Evolutionary conservation across 2,888 invertebrate genomes (phyloP).

Genomic region (Eugnorisma glareosa): DNA sequence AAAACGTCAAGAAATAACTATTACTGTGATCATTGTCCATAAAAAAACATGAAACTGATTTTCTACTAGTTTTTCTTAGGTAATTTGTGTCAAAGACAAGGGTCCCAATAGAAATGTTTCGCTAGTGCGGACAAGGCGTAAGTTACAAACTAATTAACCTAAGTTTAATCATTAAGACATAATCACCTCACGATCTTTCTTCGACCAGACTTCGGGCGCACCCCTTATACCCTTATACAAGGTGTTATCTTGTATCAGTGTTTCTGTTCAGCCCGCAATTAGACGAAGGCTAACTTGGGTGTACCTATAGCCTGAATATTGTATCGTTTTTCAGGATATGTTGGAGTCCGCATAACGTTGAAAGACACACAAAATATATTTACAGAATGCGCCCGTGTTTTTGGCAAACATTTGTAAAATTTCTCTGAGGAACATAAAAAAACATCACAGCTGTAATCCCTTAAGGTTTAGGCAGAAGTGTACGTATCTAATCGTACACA

Average conservation of each 20-base stretch:
- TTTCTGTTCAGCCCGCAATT: constrained; percentile 22
- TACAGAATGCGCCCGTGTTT: neutral
- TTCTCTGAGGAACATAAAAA: too few relatives aligned
- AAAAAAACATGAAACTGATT: neutral
- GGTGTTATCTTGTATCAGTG: constrained; percentile 36
- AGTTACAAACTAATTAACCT: constrained; percentile 38
- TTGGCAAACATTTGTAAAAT: neutral
- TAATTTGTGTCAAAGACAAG: neutral
- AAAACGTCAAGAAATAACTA: neutral
- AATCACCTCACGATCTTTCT: constrained; percentile 47
- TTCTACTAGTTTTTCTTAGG: neutral
- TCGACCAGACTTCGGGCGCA: constrained; percentile 19
- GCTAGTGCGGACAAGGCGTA: constrained; percentile 13
- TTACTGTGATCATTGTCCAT: neutral
- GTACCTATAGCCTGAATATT: neutral
- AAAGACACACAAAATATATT: neutral
- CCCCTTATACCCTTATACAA: constrained; percentile 29
- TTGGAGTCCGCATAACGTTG: neutral
- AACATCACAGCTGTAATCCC: neutral
- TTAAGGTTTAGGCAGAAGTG: neutral
- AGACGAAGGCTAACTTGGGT: constrained; percentile 1
- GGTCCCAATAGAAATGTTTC: constrained; percentile 4
- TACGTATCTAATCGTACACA: neutral
- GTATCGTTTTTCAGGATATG: constrained; percentile 9
- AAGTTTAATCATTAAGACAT: constrained; percentile 48